Evolutionary conservation across 2,113 vertebrate species (phyloP).

Genomic region (Stomatorhinus ivindoensis): DNA sequence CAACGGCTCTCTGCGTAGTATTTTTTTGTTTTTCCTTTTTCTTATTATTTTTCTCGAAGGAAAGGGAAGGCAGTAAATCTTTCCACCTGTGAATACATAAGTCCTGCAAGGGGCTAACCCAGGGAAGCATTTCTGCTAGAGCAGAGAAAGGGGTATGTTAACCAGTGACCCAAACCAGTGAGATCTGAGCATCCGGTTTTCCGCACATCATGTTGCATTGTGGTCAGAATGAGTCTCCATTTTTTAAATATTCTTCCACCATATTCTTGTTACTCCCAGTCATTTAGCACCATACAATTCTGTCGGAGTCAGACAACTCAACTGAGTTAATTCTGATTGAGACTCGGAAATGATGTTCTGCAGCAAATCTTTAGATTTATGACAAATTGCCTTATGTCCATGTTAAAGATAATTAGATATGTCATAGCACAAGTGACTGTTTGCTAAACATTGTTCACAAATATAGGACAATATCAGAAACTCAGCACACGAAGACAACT

Average conservation of each 20-base stretch:
- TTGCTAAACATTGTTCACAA: background rate
- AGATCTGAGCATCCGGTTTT: background rate
- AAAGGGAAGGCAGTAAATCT: conserved; percentile 17
- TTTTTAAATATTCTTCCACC: background rate
- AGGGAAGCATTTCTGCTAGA: background rate
- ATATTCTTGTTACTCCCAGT: background rate
- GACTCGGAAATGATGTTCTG: background rate
- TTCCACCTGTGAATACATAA: conserved; percentile 14
- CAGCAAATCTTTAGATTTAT: conserved; percentile 11
- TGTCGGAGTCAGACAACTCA: conserved; percentile 4
- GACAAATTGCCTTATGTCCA: background rate
- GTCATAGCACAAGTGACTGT: background rate
- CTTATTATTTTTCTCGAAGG: background rate
- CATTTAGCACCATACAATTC: background rate
- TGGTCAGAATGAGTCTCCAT: background rate
- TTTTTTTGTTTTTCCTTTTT: conserved; percentile 8
- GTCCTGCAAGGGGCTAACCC: background rate
- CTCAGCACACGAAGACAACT: background rate
- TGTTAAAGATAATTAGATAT: background rate
- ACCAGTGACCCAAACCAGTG: background rate
- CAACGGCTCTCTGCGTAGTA: background rate
- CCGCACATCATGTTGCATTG: background rate
- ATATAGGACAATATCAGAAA: background rate
- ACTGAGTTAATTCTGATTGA: conserved; percentile 7
- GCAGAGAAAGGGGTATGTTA: background rate